Percentiles rank a stretch among this genome's conserved stretches.
phyloP scores from a whole-genome alignment of 1,140 invertebrate species.

The Panagrolaimus sp. region DNA sequence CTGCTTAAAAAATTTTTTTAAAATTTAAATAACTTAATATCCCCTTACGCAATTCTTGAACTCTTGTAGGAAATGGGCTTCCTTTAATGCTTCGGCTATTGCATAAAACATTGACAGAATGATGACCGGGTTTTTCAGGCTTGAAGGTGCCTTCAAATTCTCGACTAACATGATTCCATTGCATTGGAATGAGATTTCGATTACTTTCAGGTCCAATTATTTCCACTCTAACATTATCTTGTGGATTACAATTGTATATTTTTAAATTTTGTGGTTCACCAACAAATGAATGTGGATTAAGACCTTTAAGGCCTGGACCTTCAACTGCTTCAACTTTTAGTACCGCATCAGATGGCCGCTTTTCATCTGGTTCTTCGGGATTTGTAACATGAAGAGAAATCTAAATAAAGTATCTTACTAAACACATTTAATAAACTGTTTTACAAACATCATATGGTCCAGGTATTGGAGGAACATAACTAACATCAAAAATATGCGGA shows the following conservation, averaged over 20 bases:
- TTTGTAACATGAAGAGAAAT: not conserved
- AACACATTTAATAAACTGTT: too few species aligned
- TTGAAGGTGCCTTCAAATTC: slow-evolving; percentile 3
- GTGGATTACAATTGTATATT: not conserved
- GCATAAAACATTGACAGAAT: slow-evolving; percentile 11
- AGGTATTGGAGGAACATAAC: not conserved
- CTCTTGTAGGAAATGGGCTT: slow-evolving; percentile 10
- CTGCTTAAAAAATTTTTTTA: not conserved
- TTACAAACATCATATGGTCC: not conserved
- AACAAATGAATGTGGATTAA: slow-evolving; percentile 6
- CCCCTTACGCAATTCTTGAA: not conserved
- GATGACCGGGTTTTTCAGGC: slow-evolving; percentile 2
- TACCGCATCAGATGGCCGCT: not conserved
- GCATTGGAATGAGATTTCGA: not conserved
- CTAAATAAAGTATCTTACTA: too few species aligned
- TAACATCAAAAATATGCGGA: not conserved
- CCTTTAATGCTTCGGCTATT: slow-evolving; percentile 10
- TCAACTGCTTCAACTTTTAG: slow-evolving; percentile 5
- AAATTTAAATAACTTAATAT: not conserved
- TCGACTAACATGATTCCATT: slow-evolving; percentile 1
- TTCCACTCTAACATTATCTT: not conserved
- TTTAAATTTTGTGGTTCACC: slow-evolving; percentile 7
- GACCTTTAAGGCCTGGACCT: slow-evolving; percentile 8
- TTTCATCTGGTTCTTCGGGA: not conserved
- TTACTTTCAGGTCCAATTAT: not conserved